These are phyloP conservation scores for Oikopleura dioica DNA, from an alignment of 23 tunicate genomes.

Conservation along the genomic window DNA sequence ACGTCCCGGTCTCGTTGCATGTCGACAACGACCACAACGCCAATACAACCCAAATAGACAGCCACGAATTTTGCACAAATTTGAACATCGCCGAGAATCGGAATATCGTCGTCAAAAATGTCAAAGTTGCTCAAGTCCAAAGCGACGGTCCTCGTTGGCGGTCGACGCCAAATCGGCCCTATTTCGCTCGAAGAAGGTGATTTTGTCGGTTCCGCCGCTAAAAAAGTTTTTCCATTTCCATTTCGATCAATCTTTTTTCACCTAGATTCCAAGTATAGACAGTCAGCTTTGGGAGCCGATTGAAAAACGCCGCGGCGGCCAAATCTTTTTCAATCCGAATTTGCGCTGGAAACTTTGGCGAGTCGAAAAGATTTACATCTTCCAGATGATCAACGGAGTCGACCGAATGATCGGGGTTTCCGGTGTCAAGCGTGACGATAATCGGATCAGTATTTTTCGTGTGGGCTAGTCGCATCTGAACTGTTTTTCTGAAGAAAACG, in stretches of 20 bases:
- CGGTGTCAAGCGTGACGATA: neutral
- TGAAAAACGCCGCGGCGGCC: conserved; percentile 7
- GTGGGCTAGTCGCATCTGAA: neutral
- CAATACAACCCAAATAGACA: neutral
- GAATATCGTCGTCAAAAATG: neutral
- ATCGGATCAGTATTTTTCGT: neutral
- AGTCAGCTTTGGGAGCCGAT: neutral
- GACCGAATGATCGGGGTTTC: neutral
- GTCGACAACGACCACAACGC: neutral
- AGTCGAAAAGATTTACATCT: neutral
- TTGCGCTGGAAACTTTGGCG: neutral
- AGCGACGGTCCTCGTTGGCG: neutral
- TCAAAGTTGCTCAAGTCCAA: neutral
- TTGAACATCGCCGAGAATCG: neutral
- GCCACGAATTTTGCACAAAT: neutral
- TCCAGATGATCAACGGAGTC: neutral
- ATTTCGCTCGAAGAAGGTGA: no score
- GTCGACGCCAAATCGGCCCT: neutral
- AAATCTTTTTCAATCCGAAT: neutral
- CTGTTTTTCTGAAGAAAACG: neutral
- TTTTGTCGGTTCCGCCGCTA: no score
- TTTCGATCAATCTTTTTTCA: no score
- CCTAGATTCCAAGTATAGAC: conserved; percentile 9
- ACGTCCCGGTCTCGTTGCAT: no score
- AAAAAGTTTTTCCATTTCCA: no score